Percentiles rank a stretch among this genome's conserved stretches.
Conservation (phyloP, 2,113 vertebrate species). For the Baryphthengus martii region DNA sequence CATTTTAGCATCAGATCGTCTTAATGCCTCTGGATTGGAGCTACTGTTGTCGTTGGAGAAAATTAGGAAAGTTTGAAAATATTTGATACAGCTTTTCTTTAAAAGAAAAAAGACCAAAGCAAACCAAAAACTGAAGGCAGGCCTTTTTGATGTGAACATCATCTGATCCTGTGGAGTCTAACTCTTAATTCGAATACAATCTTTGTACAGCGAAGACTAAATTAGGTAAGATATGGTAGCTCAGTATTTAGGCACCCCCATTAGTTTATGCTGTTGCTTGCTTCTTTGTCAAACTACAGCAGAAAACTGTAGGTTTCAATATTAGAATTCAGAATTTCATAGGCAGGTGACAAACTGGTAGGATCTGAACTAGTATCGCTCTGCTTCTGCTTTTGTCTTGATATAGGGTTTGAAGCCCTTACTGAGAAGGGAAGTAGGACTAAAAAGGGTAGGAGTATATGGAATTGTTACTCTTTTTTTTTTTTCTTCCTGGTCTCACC, state of each 20-base stretch:
- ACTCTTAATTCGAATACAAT: background rate
- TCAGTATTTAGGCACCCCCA: background rate
- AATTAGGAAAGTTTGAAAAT: background rate
- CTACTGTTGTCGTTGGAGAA: background rate
- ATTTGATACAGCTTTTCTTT: background rate
- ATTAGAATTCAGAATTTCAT: background rate
- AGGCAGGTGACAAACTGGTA: background rate
- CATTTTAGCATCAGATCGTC: background rate
- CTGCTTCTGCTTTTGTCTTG: background rate
- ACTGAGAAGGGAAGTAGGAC: background rate
- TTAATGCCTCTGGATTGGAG: background rate
- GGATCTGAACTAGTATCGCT: background rate
- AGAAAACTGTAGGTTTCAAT: background rate
- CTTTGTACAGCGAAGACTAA: background rate
- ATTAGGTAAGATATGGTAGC: background rate
- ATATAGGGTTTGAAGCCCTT: background rate
- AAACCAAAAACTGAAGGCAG: background rate
- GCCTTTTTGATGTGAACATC: background rate
- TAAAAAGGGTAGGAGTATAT: background rate
- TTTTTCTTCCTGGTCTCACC: background rate
- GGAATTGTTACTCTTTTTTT: background rate
- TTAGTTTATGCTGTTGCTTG: background rate
- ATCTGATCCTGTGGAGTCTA: background rate
- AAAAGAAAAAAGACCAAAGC: background rate
- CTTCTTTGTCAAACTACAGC: background rate